Evolutionary conservation across 2,797 vertebrate genomes (phyloP).

Genomic region (Gorsachius magnificus): DNA sequence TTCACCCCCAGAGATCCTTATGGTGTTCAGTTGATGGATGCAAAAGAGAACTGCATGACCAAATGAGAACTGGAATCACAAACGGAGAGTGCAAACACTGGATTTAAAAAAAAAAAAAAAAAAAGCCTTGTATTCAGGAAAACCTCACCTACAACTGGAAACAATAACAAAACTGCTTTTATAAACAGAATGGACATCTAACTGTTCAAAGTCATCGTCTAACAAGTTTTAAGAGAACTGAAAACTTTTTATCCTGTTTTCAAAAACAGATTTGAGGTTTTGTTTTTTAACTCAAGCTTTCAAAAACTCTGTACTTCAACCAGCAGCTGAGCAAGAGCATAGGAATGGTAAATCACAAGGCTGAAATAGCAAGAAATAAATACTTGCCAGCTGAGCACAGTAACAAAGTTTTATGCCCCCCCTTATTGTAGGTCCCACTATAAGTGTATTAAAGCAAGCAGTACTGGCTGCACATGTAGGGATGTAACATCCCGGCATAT

Average conservation of each 20-base stretch:
- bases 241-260: not conserved
- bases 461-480: not conserved
- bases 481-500: not conserved
- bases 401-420: not conserved
- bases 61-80: not conserved
- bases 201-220: not conserved
- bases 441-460: not conserved
- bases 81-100: not conserved
- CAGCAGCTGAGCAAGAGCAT: not conserved
- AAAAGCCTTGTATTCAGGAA: not conserved
- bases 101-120: not conserved
- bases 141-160: not conserved
- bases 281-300: not conserved
- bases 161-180: not conserved
- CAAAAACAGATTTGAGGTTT: not conserved
- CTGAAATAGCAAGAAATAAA: not conserved
- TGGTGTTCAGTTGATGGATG: not conserved
- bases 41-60: not conserved
- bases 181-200: not conserved
- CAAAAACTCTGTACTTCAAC: not conserved
- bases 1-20: not conserved
- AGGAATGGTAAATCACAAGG: not conserved
- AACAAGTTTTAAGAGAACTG: not conserved
- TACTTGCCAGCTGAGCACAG: not conserved
- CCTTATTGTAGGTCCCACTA: not conserved